Conservation (phyloP, 1,140 invertebrate genomes). For the Drosophila mojavensis region DNA sequence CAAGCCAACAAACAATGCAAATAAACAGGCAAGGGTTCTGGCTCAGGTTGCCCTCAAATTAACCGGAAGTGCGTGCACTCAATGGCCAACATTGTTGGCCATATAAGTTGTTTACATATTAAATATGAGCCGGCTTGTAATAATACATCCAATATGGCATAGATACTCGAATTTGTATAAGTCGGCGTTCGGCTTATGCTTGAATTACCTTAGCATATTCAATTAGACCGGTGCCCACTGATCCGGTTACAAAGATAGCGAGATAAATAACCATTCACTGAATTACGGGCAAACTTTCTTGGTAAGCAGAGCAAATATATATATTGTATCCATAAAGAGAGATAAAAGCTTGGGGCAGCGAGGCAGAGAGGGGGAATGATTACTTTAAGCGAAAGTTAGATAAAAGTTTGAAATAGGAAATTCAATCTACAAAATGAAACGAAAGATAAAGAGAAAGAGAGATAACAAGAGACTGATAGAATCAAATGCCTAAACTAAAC, state of each 20-base stretch:
- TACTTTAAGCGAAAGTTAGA: no score
- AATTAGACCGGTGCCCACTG: neutral
- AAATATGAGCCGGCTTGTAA: slow-evolving; percentile 7
- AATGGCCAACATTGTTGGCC: neutral
- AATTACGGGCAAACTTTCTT: neutral
- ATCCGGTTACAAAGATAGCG: no score
- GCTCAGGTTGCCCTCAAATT: neutral
- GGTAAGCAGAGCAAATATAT: neutral
- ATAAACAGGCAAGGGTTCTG: slow-evolving; percentile 30
- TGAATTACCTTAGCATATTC: slow-evolving; percentile 1
- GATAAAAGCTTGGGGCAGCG: neutral
- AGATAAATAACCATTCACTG: no score
- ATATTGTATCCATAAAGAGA: neutral
- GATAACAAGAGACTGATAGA: no score
- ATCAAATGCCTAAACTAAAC: no score
- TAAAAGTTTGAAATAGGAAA: no score
- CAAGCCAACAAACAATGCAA: slow-evolving; percentile 22
- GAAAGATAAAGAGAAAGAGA: no score
- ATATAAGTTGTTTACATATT: slow-evolving; percentile 19
- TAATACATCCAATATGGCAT: neutral
- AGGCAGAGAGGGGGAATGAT: no score
- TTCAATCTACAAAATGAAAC: no score
- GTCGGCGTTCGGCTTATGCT: neutral
- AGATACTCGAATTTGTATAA: neutral
- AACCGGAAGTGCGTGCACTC: slow-evolving; percentile 7